Evolutionary conservation across 2,888 invertebrate genomes (phyloP), one percentile per base, ranked within the genome.

Genomic region (Microctonus hyperodae): DNA sequence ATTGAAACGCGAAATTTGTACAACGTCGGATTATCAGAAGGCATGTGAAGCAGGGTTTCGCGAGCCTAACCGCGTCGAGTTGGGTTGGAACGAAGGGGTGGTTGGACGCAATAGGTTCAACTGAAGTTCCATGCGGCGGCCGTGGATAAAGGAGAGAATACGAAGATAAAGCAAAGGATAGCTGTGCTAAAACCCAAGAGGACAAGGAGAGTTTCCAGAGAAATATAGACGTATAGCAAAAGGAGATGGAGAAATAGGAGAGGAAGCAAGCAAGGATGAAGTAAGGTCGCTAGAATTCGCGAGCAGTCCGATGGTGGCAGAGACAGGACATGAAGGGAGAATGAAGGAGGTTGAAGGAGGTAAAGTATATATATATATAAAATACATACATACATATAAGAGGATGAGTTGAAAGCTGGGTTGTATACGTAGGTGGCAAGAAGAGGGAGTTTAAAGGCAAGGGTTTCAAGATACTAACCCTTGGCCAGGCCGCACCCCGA

Each of bases 401-500:
- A 50, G 40, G 66, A 65, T 28, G 53, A 44, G 55, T 66, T 66
- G 60, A 66, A 66, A 66, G 65, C 65, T 44, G 20, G 16, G 31
- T 44, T 65, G 48, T 65, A 59, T 65, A 61, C 55, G 64, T 58
- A 56, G 58, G 56, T 35, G 31, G 53, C 48, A 31, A 53, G 67
- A n/a, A 65, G 70, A 69, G 69, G 66, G 67, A 64, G 69, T 63
- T 70, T 69, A 67, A 64, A 65, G 58, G 67, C 64, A 65, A 72
- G 74, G 75, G 72, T 73, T 74, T 65, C 64, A 75, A 80, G 80
- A 80, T 80, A 79, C 79, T 80, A 80, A 80, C 81, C 79, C 81
- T 81, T 81, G 82, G 80, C 82, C 82, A 80, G 78, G 80, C 81
- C 79, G 79, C 81, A 80, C 79, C 81, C 81, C 79, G 78, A 83